Base-by-base conservation (phyloP, 2,888 invertebrate species). In the Thyatira batis region DNA sequence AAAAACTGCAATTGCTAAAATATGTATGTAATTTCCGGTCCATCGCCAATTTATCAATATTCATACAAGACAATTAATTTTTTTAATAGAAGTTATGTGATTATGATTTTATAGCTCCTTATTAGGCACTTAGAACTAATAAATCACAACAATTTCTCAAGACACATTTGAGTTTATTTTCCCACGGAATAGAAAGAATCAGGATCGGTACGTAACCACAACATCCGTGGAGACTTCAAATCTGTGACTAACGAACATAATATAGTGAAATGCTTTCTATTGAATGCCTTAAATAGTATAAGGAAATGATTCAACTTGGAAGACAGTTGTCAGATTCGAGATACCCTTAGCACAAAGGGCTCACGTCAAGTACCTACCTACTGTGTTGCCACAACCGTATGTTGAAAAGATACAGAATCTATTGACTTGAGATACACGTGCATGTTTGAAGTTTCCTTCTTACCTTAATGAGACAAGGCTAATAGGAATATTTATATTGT, bases 231-330 rank as follows among this genome's bases (percentile, higher is more conserved):
- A 48, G 20, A 27, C 17, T 17, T 28, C 13, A 46, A n/a, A 46
- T 45, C 25, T 50, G 57, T 68, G 59, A 69, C 71, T 75, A 76
- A 76, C 71, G 63, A 72, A 61, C 65, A 58, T 65, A 61, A 65
- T 62, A 63, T 57, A 72, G 78, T 71, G 83, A 85, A 82, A 84
- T 77, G 80, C 71, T 79, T 78, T 73, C 77, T 60, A 63, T 70
- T 63, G 57, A 61, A 68, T 56, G 53, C 84, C 80, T 69, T 81
- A 80, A 73, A 77, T 58, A 74, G 80, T 57, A 62, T 55, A 54
- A 70, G 79, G 77, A 78, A 77, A 74, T 72, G 65, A 71, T 69
- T 54, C 54, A 57, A 61, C 57, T 17, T 55, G 49, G 58, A 55
- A 63, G 68, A 69, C 74, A 75, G 74, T 77, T 80, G 72, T 68